Percentiles rank a stretch among this genome's conserved stretches.
phyloP scores from a whole-genome alignment of 2,888 invertebrate species.

The Blera fallax region DNA sequence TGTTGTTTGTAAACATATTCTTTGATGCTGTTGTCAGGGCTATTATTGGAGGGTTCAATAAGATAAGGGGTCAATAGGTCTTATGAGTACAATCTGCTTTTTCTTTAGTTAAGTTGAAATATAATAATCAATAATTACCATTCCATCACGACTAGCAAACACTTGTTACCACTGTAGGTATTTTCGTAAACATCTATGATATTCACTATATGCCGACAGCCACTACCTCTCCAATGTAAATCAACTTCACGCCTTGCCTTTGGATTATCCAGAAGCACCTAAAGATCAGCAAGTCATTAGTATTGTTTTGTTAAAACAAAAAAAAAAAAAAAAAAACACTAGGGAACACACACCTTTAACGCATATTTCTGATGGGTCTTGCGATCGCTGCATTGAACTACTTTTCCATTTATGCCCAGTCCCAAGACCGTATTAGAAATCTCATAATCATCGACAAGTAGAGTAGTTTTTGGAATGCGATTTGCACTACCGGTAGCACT shows the following conservation, averaged over 20 bases:
- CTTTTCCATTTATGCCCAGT: conserved; percentile 99
- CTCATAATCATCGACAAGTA: conserved; percentile 94
- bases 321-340: not conserved
- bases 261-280: conserved; percentile 94
- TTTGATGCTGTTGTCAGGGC: too few relatives aligned
- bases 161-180: conserved; percentile 94
- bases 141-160: conserved; percentile 99
- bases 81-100: not conserved
- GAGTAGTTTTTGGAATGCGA: conserved; percentile 87
- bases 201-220: conserved; percentile 96
- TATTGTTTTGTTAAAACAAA: not conserved
- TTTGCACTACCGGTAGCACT: not conserved
- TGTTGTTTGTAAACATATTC: too few relatives aligned
- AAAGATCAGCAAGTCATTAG: not conserved
- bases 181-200: conserved; percentile 97
- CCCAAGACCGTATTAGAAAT: conserved; percentile 96
- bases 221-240: conserved; percentile 95
- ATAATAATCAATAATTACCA: conserved; percentile 84
- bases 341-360: conserved; percentile 86
- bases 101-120: not conserved
- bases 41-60: too few relatives aligned
- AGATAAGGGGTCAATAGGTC: not conserved
- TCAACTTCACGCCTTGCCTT: conserved; percentile 98
- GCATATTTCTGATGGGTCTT: conserved; percentile 91
- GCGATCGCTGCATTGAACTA: conserved; percentile 95